Evolutionary conservation across 1,140 invertebrate species (phyloP).

Genomic region (Saxidomus purpurata): DNA sequence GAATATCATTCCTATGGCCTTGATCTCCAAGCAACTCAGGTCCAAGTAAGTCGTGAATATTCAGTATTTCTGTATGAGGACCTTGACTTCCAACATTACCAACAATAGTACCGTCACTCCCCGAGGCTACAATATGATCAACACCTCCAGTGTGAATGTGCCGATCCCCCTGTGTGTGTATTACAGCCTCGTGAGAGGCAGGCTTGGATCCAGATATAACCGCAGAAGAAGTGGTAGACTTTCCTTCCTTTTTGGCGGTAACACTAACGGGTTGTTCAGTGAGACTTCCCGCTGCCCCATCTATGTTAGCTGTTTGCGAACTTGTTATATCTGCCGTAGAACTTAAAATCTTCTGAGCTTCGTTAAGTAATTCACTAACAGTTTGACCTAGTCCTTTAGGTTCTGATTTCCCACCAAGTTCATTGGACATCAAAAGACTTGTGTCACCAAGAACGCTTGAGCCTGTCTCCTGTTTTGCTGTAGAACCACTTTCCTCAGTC

Average conservation of each 20-base stretch:
- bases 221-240: too few species aligned
- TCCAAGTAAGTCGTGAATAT: too few species aligned
- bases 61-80: too few species aligned
- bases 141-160: too few species aligned
- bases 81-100: too few species aligned
- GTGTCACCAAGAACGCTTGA: not conserved
- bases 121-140: not conserved
- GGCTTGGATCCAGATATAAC: too few species aligned
- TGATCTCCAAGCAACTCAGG: too few species aligned
- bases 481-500: not conserved
- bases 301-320: not conserved
- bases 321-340: not conserved
- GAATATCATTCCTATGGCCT: not conserved
- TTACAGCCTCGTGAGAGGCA: too few species aligned
- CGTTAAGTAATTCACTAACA: not conserved
- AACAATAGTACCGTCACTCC: not conserved
- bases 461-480: not conserved
- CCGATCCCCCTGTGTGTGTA: too few species aligned
- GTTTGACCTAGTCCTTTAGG: not conserved
- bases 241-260: too few species aligned
- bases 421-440: not conserved
- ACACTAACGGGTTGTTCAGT: too few species aligned
- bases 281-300: not conserved
- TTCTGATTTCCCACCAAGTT: not conserved
- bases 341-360: constrained; percentile 5